Evolutionary conservation across 2,888 invertebrate genomes (phyloP).

Genomic region (Notodonta dromedarius): DNA sequence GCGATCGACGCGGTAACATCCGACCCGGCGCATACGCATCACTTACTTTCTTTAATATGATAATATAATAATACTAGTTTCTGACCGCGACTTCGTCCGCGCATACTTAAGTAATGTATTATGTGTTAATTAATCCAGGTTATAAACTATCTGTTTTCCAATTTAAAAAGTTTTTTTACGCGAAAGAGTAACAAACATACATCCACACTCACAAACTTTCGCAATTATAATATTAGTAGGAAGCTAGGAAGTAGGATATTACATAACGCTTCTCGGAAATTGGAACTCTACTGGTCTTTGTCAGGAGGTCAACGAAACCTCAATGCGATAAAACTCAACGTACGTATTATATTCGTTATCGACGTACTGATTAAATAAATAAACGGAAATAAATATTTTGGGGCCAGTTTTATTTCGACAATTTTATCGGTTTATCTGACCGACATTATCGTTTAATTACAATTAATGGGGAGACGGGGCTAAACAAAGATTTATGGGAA

Average conservation of each 20-base stretch:
- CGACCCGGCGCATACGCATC: constrained; percentile 42
- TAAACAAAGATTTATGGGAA: constrained; percentile 22
- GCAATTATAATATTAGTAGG: too few relatives aligned
- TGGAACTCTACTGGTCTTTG: constrained; percentile 16
- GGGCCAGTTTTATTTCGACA: neutral
- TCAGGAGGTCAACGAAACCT: constrained; percentile 18
- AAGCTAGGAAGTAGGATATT: too few relatives aligned
- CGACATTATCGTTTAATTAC: constrained; percentile 18
- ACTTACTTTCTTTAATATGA: constrained; percentile 24
- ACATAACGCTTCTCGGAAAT: constrained; percentile 32
- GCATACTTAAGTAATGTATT: too few relatives aligned
- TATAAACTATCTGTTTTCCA: too few relatives aligned
- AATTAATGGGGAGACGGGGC: constrained; percentile 17
- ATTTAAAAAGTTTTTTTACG: too few relatives aligned
- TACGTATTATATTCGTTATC: neutral
- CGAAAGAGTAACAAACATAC: too few relatives aligned
- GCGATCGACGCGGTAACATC: constrained; percentile 48
- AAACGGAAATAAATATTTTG: constrained; percentile 4
- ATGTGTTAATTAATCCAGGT: too few relatives aligned
- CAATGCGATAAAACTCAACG: constrained; percentile 15
- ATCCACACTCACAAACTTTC: too few relatives aligned
- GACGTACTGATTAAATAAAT: constrained; percentile 19
- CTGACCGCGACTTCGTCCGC: too few relatives aligned
- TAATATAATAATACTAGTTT: too few relatives aligned
- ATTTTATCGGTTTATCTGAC: constrained; percentile 23